phyloP scores from a whole-genome alignment of 2,888 invertebrate species.

The Sinopyrophorus schimmeli region DNA sequence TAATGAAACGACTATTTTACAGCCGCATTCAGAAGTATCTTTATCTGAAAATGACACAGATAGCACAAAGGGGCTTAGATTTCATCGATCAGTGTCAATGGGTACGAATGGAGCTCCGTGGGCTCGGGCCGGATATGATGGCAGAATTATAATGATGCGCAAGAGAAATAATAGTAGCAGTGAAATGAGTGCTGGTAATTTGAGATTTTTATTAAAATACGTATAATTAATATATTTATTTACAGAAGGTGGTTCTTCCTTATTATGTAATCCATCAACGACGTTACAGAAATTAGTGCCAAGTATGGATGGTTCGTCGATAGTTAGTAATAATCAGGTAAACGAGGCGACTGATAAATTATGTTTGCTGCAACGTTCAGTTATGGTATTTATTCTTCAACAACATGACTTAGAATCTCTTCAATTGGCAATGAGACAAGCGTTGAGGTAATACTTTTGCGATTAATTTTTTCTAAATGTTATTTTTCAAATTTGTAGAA shows the following conservation, averaged over 20 bases:
- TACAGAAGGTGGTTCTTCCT: conserved; percentile 74
- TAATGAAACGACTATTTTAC: too few species aligned
- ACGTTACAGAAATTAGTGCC: conserved; percentile 81
- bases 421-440: conserved; percentile 85
- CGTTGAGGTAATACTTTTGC: conserved; percentile 61
- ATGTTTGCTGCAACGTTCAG: conserved; percentile 75
- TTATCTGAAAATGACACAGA: conserved; percentile 60
- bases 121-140: conserved; percentile 62
- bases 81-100: conserved; percentile 88
- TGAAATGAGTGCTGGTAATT: conserved; percentile 60
- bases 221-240: conserved; percentile 13
- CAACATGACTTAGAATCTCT: conserved; percentile 84
- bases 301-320: conserved; percentile 62
- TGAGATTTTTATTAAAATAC: conserved; percentile 22
- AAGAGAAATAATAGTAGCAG: conserved; percentile 73
- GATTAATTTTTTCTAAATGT: neutral
- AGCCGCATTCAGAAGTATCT: conserved; percentile 61
- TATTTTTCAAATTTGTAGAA: conserved; percentile 51
- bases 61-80: conserved; percentile 62
- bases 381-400: conserved; percentile 83
- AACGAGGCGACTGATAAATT: conserved; percentile 56
- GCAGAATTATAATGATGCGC: conserved; percentile 63
- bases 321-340: conserved; percentile 54
- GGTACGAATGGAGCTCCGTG: conserved; percentile 68
- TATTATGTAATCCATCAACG: conserved; percentile 87